Percentiles rank a stretch among this genome's conserved stretches.
Conservation (phyloP, 2,888 invertebrate genomes). For the Tipula unca region DNA sequence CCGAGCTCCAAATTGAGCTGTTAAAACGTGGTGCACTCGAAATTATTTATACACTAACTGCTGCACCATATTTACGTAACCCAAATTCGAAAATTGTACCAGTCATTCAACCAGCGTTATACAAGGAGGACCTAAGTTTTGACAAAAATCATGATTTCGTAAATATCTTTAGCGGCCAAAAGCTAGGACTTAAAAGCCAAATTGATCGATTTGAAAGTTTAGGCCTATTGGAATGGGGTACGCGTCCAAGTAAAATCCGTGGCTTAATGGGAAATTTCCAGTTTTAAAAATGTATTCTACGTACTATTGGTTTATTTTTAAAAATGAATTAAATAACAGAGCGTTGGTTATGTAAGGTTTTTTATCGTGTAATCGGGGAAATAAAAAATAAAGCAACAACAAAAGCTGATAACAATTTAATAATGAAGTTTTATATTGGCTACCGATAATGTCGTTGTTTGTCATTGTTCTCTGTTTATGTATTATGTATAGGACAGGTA, state of each 20-base stretch:
- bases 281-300: not conserved
- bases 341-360: not conserved
- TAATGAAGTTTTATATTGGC: not conserved
- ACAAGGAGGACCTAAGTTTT: conserved; percentile 15
- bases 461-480: not conserved
- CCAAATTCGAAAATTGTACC: conserved; percentile 21
- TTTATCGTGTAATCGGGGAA: not conserved
- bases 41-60: conserved; percentile 22
- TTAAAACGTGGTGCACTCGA: conserved; percentile 23
- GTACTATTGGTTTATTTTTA: not conserved
- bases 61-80: conserved; percentile 23
- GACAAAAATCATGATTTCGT: conserved; percentile 17
- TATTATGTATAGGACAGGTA: not conserved
- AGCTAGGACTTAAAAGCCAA: conserved; percentile 16
- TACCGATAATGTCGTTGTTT: not conserved
- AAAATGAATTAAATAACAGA: not conserved
- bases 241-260: conserved; percentile 18
- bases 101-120: conserved; percentile 22
- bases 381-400: not conserved
- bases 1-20: conserved; percentile 24
- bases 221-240: conserved; percentile 23
- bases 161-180: not conserved
- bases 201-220: conserved; percentile 21
- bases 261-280: conserved; percentile 20
- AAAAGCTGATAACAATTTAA: not conserved